Conservation (phyloP, 2,888 invertebrate species). For the Dryadula phaetusa region DNA sequence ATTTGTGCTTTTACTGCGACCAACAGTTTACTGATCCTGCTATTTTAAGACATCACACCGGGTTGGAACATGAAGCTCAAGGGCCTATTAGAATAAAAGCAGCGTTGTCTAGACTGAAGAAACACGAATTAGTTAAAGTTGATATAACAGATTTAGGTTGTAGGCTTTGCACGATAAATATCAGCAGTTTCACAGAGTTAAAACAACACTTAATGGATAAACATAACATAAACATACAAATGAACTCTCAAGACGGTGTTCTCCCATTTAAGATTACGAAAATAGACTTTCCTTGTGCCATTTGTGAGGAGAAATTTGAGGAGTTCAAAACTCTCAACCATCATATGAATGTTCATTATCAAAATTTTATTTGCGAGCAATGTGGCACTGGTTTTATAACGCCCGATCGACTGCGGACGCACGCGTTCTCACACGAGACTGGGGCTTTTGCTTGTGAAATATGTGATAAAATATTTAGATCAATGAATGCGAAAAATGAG, state of each 20-base stretch:
- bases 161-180: conserved; percentile 60
- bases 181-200: conserved; percentile 56
- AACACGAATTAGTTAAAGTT: conserved; percentile 69
- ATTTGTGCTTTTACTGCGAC: conserved; percentile 72
- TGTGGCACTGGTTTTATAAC: conserved; percentile 76
- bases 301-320: conserved; percentile 63
- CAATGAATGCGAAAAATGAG: conserved; percentile 73
- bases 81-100: conserved; percentile 55
- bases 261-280: conserved; percentile 67
- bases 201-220: conserved; percentile 63
- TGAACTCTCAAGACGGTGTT: conserved; percentile 61
- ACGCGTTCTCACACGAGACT: conserved; percentile 69
- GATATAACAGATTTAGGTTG: conserved; percentile 68
- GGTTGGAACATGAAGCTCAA: conserved; percentile 52
- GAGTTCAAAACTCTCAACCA: conserved; percentile 73
- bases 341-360: conserved; percentile 79
- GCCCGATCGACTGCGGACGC: conserved; percentile 67
- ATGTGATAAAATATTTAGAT: conserved; percentile 79
- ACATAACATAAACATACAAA: conserved; percentile 62
- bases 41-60: conserved; percentile 58
- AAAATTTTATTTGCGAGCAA: conserved; percentile 75
- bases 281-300: conserved; percentile 62
- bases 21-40: conserved; percentile 63
- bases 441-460: conserved; percentile 71
- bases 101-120: conserved; percentile 63